Percentiles rank a stretch among this genome's conserved stretches.
Evolutionary conservation across 53 echinoderm and acorn worm species (phyloP).

Genomic region (Astropecten irregularis): DNA sequence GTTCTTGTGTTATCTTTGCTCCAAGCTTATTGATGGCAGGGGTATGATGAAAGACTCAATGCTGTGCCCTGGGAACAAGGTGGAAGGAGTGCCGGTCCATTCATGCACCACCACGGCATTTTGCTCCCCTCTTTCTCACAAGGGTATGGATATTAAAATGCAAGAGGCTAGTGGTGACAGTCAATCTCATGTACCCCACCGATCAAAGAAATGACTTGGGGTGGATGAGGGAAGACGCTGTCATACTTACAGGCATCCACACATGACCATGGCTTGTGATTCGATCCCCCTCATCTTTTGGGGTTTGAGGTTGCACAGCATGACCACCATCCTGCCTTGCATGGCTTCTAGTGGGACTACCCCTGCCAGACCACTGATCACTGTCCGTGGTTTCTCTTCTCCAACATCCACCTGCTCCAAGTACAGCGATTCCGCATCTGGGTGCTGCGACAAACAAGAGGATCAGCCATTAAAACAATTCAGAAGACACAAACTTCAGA

Average conservation of each 20-base stretch:
- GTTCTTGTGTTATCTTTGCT: too few relatives aligned
- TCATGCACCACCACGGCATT: too few relatives aligned
- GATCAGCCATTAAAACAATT: neutral
- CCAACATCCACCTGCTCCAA: slow-evolving; percentile 90
- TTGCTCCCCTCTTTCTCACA: too few relatives aligned
- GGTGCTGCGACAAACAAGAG: slow-evolving; percentile 77
- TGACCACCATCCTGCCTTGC: slow-evolving; percentile 76
- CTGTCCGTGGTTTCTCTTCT: slow-evolving; percentile 78
- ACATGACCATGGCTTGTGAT: slow-evolving; percentile 94
- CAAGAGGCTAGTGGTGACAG: too few relatives aligned
- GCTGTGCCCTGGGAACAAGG: too few relatives aligned
- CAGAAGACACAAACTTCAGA: neutral
- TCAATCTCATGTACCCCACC: too few relatives aligned
- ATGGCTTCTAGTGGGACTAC: slow-evolving; percentile 75
- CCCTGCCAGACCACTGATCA: slow-evolving; percentile 87
- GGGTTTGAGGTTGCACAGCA: slow-evolving; percentile 91
- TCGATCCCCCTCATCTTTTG: slow-evolving; percentile 94
- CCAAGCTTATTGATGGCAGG: too few relatives aligned
- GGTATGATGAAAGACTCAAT: too few relatives aligned
- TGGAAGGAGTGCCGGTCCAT: too few relatives aligned
- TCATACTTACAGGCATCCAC: slow-evolving; percentile 85
- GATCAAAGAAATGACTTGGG: too few relatives aligned
- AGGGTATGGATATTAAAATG: too few relatives aligned
- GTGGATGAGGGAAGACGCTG: too few relatives aligned
- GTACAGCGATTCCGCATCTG: slow-evolving; percentile 92